Evolutionary conservation across 1,140 invertebrate genomes (phyloP).

Genomic region (Lordiphosa clarofinis): DNA sequence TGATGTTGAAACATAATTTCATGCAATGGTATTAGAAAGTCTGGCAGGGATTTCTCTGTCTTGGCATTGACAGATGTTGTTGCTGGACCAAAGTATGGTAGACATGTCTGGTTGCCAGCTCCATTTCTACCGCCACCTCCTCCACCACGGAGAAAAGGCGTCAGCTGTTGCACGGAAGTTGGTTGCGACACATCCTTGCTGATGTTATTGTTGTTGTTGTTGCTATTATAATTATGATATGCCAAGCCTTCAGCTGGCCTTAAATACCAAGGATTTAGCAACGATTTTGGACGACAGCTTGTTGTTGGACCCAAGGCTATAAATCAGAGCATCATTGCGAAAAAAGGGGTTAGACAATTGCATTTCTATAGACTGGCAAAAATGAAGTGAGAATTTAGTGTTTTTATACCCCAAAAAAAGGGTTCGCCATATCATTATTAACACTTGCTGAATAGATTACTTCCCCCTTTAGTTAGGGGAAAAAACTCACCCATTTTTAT

Average conservation of each 20-base stretch:
- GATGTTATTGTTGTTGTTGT: slow-evolving; percentile 15
- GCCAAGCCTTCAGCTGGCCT: slow-evolving; percentile 44
- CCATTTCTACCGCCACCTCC: not conserved
- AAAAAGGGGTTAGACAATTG: slow-evolving; percentile 41
- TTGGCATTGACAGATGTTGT: slow-evolving; percentile 52
- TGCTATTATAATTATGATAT: slow-evolving; percentile 67
- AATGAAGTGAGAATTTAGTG: slow-evolving; percentile 62
- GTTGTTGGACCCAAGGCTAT: slow-evolving; percentile 43
- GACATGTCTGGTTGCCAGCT: slow-evolving; percentile 49
- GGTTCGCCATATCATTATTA: slow-evolving; percentile 56
- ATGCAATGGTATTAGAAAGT: slow-evolving; percentile 69
- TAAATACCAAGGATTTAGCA: slow-evolving; percentile 66
- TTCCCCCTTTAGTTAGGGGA: slow-evolving; percentile 12
- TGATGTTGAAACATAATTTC: slow-evolving; percentile 68
- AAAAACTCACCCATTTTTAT: slow-evolving; percentile 36
- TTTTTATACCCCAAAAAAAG: slow-evolving; percentile 49
- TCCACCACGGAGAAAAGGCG: slow-evolving; percentile 22
- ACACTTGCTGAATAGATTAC: slow-evolving; percentile 46
- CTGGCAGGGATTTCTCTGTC: slow-evolving; percentile 65
- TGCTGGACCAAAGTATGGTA: slow-evolving; percentile 64
- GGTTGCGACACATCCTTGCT: slow-evolving; percentile 27
- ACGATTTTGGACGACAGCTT: slow-evolving; percentile 67
- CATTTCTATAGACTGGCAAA: slow-evolving; percentile 62
- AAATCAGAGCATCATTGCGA: slow-evolving; percentile 42
- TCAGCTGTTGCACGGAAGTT: slow-evolving; percentile 23